Evolutionary conservation across 2,888 invertebrate genomes (phyloP), one percentile per base, ranked within the genome.

Genomic region (Eupeodes latifasciatus): DNA sequence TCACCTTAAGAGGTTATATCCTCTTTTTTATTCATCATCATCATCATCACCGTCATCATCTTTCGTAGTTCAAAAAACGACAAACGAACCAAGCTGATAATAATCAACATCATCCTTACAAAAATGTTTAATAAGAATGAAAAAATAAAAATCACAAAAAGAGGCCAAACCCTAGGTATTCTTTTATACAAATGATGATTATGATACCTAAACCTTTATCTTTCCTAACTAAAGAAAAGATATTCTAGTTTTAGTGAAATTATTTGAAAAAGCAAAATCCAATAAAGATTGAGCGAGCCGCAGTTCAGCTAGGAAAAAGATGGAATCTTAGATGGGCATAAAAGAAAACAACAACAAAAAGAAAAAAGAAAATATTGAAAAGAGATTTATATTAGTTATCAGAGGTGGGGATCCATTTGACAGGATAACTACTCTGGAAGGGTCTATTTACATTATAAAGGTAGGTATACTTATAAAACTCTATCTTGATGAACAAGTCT

Each of bases 321-420:
- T 55, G 4, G 9, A 55, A 55, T 55, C 19, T 19, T 11, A 19
- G 11, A 55, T 19, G 27, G 27, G 27, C 55, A 55, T 40, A 40
- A 40, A 40, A 40, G 40, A 55, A 55, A 71, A 27, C 27, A 27
- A 27, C 27, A 27, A 27, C 27, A 27, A 27, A 27, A 27, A 27
- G 27, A 27, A 12, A 34, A 36, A 61, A 19, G 19, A 19, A 16
- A 51, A 57, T 27, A 66, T 79, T 76, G 76, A 72, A 80, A 75
- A 80, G 53, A 85, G 64, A 76, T 80, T 84, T 40, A 79, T 61
- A 61, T 85, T 76, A 81, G 71, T 81, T 81, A 77, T 77, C 85
- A 71, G 67, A 79, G 76, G 64, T 69, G 76, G 81, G 53, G 16
- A 75, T 71, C 64, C 62, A 75, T 74, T 75, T 62, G 44, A 83